A percentile compares a stretch with the other conserved stretches of the same genome.
Conservation (phyloP, 1,140 invertebrate genomes). For the Aricia agestis region DNA sequence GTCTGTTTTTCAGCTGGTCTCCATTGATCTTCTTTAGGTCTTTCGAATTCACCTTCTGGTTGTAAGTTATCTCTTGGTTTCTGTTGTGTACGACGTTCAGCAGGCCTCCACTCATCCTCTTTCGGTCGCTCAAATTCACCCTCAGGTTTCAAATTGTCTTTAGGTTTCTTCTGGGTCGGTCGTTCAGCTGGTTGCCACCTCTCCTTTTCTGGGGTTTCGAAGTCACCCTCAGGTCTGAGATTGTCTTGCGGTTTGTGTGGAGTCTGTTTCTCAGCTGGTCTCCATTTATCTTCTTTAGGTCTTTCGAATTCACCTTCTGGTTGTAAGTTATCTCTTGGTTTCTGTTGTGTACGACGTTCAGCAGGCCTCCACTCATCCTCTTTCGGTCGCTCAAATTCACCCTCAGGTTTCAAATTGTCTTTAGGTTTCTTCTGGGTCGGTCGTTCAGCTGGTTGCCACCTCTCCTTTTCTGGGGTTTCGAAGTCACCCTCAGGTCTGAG, state of each 20-base stretch:
- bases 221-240: conserved; percentile 77
- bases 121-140: conserved; percentile 66
- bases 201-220: conserved; percentile 73
- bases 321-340: conserved; percentile 75
- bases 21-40: conserved; percentile 52
- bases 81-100: conserved; percentile 20
- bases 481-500: conserved; percentile 77
- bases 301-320: conserved; percentile 76
- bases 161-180: conserved; percentile 71
- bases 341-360: too few species aligned
- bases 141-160: conserved; percentile 75
- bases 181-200: conserved; percentile 76
- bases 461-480: conserved; percentile 57
- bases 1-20: conserved; percentile 66
- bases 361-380: too few species aligned
- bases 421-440: too few species aligned
- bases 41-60: conserved; percentile 32
- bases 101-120: conserved; percentile 20
- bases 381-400: too few species aligned
- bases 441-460: conserved; percentile 71
- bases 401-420: too few species aligned
- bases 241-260: conserved; percentile 67
- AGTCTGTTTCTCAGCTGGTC: conserved; percentile 73
- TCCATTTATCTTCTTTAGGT: conserved; percentile 51
- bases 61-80: conserved; percentile 21